Percentiles rank a stretch among this genome's conserved stretches.
Evolutionary conservation across 2,113 vertebrate genomes (phyloP).

Genomic region (Amia ocellicauda): DNA sequence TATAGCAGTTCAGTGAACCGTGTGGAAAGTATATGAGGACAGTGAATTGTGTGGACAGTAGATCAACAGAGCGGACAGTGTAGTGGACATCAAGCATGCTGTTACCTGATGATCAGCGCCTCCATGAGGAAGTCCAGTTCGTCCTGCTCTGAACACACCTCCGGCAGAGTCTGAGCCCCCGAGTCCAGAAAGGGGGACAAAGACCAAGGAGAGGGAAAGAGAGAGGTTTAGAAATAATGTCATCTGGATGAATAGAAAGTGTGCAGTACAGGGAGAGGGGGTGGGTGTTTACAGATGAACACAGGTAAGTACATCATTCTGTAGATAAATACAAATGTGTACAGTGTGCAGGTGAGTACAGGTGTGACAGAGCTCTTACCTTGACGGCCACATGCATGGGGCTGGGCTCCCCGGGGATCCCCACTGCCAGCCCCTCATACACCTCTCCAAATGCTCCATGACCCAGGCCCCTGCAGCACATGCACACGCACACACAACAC

Average conservation of each 20-base stretch:
- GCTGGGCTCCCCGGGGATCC: slow-evolving; percentile 82
- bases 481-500: slow-evolving; percentile 15
- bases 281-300: slow-evolving; percentile 14
- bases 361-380: too few species aligned
- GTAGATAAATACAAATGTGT: too few species aligned
- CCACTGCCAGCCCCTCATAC: slow-evolving; percentile 92
- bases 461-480: slow-evolving; percentile 81
- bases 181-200: slow-evolving; percentile 18
- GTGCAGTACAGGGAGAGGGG: slow-evolving; percentile 5
- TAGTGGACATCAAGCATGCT: too few species aligned
- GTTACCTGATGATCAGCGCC: slow-evolving; percentile 95
- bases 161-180: slow-evolving; percentile 84
- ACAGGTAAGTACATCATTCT: too few species aligned
- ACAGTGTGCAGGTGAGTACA: too few species aligned
- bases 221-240: neutral
- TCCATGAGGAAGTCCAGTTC: slow-evolving; percentile 98
- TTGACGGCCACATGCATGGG: slow-evolving; percentile 97
- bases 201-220: neutral
- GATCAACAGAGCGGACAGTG: too few species aligned
- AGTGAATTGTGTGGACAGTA: too few species aligned
- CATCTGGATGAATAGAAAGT: neutral
- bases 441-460: slow-evolving; percentile 97
- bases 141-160: slow-evolving; percentile 97
- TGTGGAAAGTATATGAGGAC: too few species aligned
- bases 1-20: too few species aligned